These are phyloP conservation scores for Actinernus sp. DNA, from an alignment of 92 coral and sea anemone genomes.

Conservation along the genomic window DNA sequence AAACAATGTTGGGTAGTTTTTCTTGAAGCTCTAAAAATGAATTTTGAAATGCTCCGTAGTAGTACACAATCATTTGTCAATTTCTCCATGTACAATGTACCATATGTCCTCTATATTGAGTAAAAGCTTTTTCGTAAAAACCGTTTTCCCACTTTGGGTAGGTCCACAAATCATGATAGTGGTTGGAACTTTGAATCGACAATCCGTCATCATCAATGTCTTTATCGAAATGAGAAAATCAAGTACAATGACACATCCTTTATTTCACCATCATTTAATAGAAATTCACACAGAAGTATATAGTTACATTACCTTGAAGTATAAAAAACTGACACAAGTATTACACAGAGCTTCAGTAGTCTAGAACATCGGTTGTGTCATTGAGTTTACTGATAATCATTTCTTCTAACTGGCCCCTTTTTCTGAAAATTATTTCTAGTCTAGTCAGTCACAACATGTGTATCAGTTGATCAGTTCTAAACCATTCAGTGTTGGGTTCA, in stretches of 20 bases:
- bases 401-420: not conserved
- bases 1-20: conserved; percentile 28
- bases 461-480: conserved; percentile 4
- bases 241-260: too few relatives aligned
- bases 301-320: too few relatives aligned
- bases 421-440: conserved; percentile 5
- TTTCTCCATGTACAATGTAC: conserved; percentile 22
- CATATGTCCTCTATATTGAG: conserved; percentile 11
- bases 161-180: conserved; percentile 13
- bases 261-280: too few relatives aligned
- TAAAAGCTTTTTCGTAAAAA: conserved; percentile 5
- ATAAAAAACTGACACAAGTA: too few relatives aligned
- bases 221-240: too few relatives aligned
- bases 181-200: too few relatives aligned
- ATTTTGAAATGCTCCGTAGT: conserved; percentile 38
- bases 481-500: not conserved
- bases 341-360: too few relatives aligned
- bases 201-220: too few relatives aligned
- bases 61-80: conserved; percentile 25
- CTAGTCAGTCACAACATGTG: conserved; percentile 2
- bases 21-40: conserved; percentile 17
- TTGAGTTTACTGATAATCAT: not conserved
- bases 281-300: too few relatives aligned
- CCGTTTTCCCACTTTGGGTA: conserved; percentile 13
- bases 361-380: too few relatives aligned